Conservation (phyloP, 2,113 vertebrate genomes). For the Romanogobio albipinnatus region DNA sequence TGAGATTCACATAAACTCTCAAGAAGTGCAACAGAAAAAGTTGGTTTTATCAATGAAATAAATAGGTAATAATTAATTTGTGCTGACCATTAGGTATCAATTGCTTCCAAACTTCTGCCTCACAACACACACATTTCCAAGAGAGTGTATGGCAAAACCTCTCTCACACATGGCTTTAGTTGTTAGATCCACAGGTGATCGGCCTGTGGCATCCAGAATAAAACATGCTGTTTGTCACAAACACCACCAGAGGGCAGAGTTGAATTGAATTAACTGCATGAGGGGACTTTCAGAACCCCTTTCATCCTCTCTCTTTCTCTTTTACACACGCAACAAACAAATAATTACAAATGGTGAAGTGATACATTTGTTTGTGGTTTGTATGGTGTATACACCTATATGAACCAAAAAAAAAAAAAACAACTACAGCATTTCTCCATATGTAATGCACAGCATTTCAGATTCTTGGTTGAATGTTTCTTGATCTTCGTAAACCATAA, state of each 20-base stretch:
- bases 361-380: not conserved
- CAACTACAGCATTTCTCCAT: not conserved
- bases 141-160: not conserved
- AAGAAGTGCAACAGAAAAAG: not conserved
- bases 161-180: not conserved
- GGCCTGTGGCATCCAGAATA: not conserved
- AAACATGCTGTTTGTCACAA: not conserved
- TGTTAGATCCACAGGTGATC: not conserved
- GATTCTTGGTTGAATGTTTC: not conserved
- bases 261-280: not conserved
- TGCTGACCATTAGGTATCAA: not conserved
- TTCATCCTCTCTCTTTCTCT: not conserved
- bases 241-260: conserved; percentile 29
- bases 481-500: not conserved
- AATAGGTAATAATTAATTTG: not conserved
- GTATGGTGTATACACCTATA: not conserved
- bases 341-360: not conserved
- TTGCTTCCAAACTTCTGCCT: not conserved
- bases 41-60: no score
- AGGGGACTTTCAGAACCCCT: no score
- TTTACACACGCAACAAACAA: not conserved
- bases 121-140: not conserved
- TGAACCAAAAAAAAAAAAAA: not conserved
- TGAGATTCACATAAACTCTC: not conserved
- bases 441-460: not conserved